Conservation (phyloP, 1,140 invertebrate species). For the Caenorhabditis latens region DNA sequence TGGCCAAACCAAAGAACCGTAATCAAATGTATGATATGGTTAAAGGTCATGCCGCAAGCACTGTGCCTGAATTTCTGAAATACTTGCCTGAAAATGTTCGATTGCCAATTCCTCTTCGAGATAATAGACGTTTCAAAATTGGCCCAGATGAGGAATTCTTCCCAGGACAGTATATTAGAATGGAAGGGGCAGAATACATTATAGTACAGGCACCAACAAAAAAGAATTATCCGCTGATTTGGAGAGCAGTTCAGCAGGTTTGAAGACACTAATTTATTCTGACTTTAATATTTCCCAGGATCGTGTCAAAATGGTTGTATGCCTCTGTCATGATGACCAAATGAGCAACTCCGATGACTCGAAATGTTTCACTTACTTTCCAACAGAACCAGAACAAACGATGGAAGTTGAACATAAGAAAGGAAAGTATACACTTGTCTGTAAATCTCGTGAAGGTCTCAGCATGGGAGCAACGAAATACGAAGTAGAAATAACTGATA, state of each 20-base stretch:
- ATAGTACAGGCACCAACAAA: neutral
- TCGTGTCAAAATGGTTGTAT: neutral
- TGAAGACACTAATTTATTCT: too few relatives aligned
- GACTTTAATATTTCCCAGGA: neutral
- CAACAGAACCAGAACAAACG: constrained; percentile 4
- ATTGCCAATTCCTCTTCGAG: neutral
- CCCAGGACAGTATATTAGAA: constrained; percentile 1
- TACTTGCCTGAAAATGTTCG: neutral
- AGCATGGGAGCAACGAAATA: constrained; percentile 12
- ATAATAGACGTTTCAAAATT: neutral
- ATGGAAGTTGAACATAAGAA: constrained; percentile 19
- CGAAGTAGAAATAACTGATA: neutral
- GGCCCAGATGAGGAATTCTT: neutral
- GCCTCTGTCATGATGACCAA: constrained; percentile 4
- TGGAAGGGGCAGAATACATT: constrained; percentile 12
- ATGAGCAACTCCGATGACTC: neutral
- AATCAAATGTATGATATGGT: neutral
- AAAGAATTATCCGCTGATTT: neutral
- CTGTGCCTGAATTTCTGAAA: constrained; percentile 1
- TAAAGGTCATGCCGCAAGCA: neutral
- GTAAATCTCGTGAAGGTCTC: constrained; percentile 14
- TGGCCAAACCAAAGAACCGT: neutral
- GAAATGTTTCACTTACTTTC: neutral
- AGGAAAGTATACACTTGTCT: neutral
- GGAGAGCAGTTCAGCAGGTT: constrained; percentile 11